Evolutionary conservation across 2,113 vertebrate genomes (phyloP).

Genomic region (Sakesphorus luctuosus): DNA sequence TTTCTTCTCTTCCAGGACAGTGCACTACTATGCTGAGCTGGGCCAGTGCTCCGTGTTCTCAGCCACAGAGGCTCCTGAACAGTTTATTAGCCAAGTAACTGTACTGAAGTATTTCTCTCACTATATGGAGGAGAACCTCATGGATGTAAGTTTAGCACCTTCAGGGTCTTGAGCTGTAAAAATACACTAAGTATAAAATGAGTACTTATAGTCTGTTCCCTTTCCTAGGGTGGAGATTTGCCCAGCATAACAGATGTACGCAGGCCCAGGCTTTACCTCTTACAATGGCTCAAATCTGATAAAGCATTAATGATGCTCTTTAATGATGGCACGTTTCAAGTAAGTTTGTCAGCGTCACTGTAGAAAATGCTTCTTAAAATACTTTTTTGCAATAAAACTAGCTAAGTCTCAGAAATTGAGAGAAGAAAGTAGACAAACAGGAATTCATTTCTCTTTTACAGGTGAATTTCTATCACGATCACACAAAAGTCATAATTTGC

Average conservation of each 20-base stretch:
- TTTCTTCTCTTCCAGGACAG: constrained; percentile 79
- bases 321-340: constrained; percentile 98
- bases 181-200: not conserved
- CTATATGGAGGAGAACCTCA: constrained; percentile 99
- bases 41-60: constrained; percentile 91
- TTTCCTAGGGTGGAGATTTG: constrained; percentile 89
- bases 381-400: not conserved
- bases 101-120: constrained; percentile 98
- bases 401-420: not conserved
- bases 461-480: constrained; percentile 99
- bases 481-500: constrained; percentile 96
- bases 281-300: constrained; percentile 98
- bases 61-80: constrained; percentile 89
- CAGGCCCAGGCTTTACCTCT: constrained; percentile 90
- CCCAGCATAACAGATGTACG: constrained; percentile 85
- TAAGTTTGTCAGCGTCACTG: constrained; percentile 60
- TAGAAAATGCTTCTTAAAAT: not conserved
- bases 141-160: constrained; percentile 89
- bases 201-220: not conserved
- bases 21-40: constrained; percentile 94
- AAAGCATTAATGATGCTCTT: constrained; percentile 99
- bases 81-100: constrained; percentile 94
- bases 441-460: constrained; percentile 45
- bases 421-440: not conserved
- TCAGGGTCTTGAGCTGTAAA: not conserved